Percentiles rank a stretch among this genome's conserved stretches.
Conservation (phyloP, 2,888 invertebrate genomes). For the Tethea ocularis region DNA sequence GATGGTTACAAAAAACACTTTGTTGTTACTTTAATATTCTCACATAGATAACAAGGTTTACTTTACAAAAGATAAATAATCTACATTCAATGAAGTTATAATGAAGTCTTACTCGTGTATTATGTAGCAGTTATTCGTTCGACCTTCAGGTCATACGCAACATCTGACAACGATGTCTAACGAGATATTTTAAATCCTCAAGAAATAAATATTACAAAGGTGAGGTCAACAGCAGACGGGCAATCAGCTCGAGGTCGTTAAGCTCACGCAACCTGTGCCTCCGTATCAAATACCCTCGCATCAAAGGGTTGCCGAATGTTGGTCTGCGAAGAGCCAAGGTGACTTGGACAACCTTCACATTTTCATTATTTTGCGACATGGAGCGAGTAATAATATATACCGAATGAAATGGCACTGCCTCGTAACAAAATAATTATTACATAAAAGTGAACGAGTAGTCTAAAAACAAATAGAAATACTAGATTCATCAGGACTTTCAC, state of each 20-base stretch:
- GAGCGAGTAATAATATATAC: not conserved
- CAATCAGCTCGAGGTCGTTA: slow-evolving; percentile 30
- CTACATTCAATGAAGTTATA: not conserved
- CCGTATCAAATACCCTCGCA: slow-evolving; percentile 16
- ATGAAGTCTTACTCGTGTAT: too few species aligned
- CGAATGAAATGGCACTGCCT: not conserved
- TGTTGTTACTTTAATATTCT: slow-evolving; percentile 3
- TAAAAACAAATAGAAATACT: not conserved
- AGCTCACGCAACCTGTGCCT: slow-evolving; percentile 31
- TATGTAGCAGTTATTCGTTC: not conserved
- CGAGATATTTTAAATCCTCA: not conserved
- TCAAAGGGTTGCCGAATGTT: slow-evolving; percentile 46
- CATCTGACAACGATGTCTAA: too few species aligned
- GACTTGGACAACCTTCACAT: slow-evolving; percentile 39
- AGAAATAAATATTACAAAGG: slow-evolving; percentile 5
- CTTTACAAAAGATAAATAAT: not conserved
- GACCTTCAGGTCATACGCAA: not conserved
- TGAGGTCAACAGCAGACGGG: slow-evolving; percentile 11
- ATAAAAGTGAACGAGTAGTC: slow-evolving; percentile 3
- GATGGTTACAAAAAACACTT: slow-evolving; percentile 1
- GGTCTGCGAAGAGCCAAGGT: slow-evolving; percentile 25
- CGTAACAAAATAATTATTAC: not conserved
- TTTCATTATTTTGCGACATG: slow-evolving; percentile 25
- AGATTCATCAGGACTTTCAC: not conserved
- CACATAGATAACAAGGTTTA: not conserved